Evolutionary conservation across 2,797 vertebrate genomes (phyloP).

Genomic region (Trichosurus vulpecula): DNA sequence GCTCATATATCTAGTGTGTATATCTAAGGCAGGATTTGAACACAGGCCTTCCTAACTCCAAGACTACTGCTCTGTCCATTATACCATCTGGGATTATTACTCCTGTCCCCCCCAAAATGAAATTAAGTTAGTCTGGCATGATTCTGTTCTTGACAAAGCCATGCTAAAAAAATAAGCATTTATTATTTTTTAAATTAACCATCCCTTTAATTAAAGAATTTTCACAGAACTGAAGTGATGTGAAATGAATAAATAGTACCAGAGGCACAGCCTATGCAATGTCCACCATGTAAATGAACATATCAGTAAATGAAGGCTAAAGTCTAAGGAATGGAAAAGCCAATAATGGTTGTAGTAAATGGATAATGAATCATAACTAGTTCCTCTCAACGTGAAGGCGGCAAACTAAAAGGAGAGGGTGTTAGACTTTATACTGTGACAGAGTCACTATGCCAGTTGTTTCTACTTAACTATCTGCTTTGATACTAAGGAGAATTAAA

Average conservation of each 20-base stretch:
- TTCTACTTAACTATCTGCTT: not conserved
- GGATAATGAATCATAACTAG: not conserved
- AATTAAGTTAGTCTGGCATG: not conserved
- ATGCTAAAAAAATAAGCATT: not conserved
- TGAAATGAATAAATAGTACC: not conserved
- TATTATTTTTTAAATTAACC: not conserved
- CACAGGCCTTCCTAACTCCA: not conserved
- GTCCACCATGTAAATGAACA: not conserved
- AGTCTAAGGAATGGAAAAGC: not conserved
- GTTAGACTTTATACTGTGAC: not conserved
- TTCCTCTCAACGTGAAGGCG: not conserved
- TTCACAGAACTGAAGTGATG: not conserved
- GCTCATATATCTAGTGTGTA: not conserved
- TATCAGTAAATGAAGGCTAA: not conserved
- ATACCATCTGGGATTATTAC: not conserved
- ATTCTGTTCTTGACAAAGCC: not conserved
- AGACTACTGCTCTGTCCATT: not conserved
- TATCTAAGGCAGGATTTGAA: not conserved
- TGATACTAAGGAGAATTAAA: not conserved
- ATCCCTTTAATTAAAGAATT: not conserved
- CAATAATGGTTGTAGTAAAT: not conserved
- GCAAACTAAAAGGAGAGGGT: not conserved
- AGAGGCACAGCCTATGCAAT: not conserved
- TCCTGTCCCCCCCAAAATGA: not conserved
- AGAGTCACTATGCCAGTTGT: not conserved